Percentiles rank a stretch among this genome's conserved stretches.
Evolutionary conservation across 2,797 vertebrate species (phyloP).

Genomic region (Philypnodon macrostomus): DNA sequence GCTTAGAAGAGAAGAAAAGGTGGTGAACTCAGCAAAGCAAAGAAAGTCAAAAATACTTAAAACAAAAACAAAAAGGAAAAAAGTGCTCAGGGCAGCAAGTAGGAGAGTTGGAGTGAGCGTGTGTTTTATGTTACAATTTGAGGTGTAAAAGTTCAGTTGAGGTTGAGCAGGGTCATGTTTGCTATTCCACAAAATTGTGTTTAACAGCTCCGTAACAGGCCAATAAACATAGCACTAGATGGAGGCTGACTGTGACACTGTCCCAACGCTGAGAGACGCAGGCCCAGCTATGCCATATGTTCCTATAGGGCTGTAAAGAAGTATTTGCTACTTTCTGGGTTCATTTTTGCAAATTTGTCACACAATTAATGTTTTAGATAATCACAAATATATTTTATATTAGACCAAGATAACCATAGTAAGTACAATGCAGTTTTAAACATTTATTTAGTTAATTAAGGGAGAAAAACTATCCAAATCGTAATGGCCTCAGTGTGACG

Average conservation of each 20-base stretch:
- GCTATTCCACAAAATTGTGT: slow-evolving; percentile 60
- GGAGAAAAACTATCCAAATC: too few relatives aligned
- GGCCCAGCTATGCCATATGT: slow-evolving; percentile 32
- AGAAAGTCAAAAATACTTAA: slow-evolving; percentile 15
- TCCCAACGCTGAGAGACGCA: too few relatives aligned
- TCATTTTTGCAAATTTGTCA: too few relatives aligned
- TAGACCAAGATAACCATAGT: too few relatives aligned
- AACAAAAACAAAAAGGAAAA: slow-evolving; percentile 16
- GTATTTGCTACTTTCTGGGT: too few relatives aligned
- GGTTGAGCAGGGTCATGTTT: slow-evolving; percentile 55
- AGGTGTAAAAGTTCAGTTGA: slow-evolving; percentile 61
- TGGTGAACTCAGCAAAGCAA: slow-evolving; percentile 15
- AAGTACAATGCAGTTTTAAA: too few relatives aligned
- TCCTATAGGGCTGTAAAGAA: slow-evolving; percentile 3
- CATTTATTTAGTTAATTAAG: too few relatives aligned
- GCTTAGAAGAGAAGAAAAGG: slow-evolving; percentile 18
- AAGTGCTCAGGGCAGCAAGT: slow-evolving; percentile 29
- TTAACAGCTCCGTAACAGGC: slow-evolving; percentile 66
- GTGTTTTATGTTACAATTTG: slow-evolving; percentile 44
- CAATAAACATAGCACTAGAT: slow-evolving; percentile 64
- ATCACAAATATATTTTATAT: too few relatives aligned
- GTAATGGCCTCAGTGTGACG: too few relatives aligned
- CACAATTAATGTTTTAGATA: too few relatives aligned
- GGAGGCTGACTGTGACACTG: slow-evolving; percentile 50
- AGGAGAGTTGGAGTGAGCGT: slow-evolving; percentile 18